phyloP scores from a whole-genome alignment of 2,797 vertebrate species.

The Rhynchonycteris naso region DNA sequence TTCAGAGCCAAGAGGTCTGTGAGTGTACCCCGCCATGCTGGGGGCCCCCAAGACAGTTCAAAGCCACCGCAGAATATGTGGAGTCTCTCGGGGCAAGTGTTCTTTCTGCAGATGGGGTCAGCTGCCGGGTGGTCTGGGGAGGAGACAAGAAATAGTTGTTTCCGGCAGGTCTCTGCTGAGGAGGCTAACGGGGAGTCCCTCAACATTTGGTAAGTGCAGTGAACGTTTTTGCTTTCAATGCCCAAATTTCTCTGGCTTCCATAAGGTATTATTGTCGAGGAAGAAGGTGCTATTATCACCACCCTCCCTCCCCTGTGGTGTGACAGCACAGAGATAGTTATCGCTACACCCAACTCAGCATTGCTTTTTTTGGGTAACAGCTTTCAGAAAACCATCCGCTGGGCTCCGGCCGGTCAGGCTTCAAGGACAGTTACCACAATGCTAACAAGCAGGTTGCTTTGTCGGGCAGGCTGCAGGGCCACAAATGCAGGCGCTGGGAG shows the following conservation, averaged over 20 bases:
- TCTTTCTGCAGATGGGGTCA: neutral
- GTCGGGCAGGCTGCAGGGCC: neutral
- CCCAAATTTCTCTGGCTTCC: conserved; percentile 62
- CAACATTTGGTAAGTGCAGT: conserved; percentile 60
- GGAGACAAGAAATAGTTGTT: neutral
- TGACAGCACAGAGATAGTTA: conserved; percentile 57
- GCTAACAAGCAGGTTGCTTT: neutral
- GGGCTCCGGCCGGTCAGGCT: neutral
- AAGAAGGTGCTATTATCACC: conserved; percentile 44
- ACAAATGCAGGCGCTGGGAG: neutral
- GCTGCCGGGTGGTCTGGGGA: neutral
- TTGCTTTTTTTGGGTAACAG: conserved; percentile 51
- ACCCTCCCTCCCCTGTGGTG: neutral
- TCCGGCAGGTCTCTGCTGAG: conserved; percentile 48
- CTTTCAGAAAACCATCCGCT: conserved; percentile 41
- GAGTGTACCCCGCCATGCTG: neutral
- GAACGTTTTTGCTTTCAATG: conserved; percentile 34
- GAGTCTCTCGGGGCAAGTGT: neutral
- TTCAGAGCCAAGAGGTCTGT: neutral
- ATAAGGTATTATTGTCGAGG: conserved; percentile 46
- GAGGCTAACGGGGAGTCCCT: conserved; percentile 47
- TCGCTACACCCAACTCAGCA: neutral
- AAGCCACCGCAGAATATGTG: neutral
- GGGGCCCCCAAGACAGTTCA: neutral
- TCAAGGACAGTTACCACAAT: neutral